phyloP scores from a whole-genome alignment of 1,140 invertebrate species.

The Hyles vespertilio region DNA sequence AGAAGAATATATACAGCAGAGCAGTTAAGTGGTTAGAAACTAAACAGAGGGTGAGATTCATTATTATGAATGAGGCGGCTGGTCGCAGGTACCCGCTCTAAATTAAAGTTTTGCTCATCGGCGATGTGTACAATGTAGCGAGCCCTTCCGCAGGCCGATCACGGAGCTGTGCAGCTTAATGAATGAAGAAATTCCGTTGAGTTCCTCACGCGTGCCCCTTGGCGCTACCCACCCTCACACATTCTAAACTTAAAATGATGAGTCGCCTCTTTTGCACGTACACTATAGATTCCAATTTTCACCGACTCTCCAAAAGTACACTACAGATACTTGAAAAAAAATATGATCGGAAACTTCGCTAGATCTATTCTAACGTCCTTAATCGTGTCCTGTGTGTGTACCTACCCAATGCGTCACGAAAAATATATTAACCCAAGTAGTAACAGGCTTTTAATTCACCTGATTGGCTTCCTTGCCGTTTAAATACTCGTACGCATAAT shows the following conservation, averaged over 20 bases:
- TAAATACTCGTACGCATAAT: too few species aligned
- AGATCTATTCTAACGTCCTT: not conserved
- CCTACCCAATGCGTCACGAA: not conserved
- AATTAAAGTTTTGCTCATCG: slow-evolving; percentile 66
- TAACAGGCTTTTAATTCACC: too few species aligned
- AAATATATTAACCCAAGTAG: too few species aligned
- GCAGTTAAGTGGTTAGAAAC: slow-evolving; percentile 29
- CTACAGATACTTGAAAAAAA: too few species aligned
- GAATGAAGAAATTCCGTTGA: slow-evolving; percentile 58
- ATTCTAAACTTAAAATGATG: too few species aligned
- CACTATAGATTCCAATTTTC: too few species aligned
- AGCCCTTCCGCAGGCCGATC: slow-evolving; percentile 53
- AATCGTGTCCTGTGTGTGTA: not conserved
- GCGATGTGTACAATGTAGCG: slow-evolving; percentile 45
- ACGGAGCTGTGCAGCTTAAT: slow-evolving; percentile 56
- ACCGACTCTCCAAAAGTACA: too few species aligned
- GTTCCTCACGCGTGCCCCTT: slow-evolving; percentile 34
- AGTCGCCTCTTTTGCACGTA: too few species aligned
- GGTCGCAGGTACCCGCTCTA: slow-evolving; percentile 48
- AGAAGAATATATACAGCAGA: too few species aligned
- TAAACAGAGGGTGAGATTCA: slow-evolving; percentile 59
- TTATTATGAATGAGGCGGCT: slow-evolving; percentile 55
- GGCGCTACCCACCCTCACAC: slow-evolving; percentile 13
- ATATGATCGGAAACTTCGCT: too few species aligned
- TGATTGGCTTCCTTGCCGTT: too few species aligned